phyloP scores from a whole-genome alignment of 2,888 invertebrate genomes.

The Phalangium opilio region DNA sequence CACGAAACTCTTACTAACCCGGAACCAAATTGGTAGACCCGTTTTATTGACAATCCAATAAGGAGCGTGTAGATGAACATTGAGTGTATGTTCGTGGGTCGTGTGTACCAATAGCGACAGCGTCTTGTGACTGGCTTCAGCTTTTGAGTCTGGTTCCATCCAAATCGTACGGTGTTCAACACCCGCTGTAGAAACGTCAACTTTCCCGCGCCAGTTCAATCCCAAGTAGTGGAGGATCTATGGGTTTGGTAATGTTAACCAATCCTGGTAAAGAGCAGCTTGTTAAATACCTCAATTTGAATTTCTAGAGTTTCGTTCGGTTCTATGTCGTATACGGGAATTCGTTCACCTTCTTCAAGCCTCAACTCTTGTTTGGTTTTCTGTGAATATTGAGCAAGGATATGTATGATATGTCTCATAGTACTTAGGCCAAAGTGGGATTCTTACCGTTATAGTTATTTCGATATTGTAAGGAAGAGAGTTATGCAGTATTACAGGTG shows the following conservation, averaged over 20 bases:
- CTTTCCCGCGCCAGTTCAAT: conserved; percentile 50
- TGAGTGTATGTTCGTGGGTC: conserved; percentile 43
- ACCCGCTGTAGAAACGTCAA: conserved; percentile 47
- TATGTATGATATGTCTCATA: too few species aligned
- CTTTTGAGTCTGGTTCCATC: conserved; percentile 48
- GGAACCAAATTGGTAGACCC: conserved; percentile 77
- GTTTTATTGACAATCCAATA: conserved; percentile 95
- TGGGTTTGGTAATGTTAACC: conserved; percentile 13
- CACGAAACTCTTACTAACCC: conserved; percentile 38
- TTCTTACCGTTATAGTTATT: conserved; percentile 33
- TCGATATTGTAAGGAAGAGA: conserved; percentile 56
- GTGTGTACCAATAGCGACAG: conserved; percentile 50
- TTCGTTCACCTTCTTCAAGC: conserved; percentile 40
- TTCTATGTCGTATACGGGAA: conserved; percentile 50
- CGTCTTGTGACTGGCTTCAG: conserved; percentile 46
- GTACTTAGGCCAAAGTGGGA: too few species aligned
- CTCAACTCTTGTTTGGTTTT: conserved; percentile 14
- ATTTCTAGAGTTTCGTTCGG: conserved; percentile 38
- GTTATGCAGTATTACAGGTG: conserved; percentile 58
- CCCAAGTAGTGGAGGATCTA: conserved; percentile 47
- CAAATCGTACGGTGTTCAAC: conserved; percentile 44
- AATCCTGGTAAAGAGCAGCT: too few species aligned
- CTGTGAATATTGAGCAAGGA: too few species aligned
- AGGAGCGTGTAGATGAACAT: conserved; percentile 57
- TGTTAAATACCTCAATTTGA: conserved; percentile 25